Base-by-base conservation (phyloP, 2,113 vertebrate genomes). In the Colossoma macropomum region DNA sequence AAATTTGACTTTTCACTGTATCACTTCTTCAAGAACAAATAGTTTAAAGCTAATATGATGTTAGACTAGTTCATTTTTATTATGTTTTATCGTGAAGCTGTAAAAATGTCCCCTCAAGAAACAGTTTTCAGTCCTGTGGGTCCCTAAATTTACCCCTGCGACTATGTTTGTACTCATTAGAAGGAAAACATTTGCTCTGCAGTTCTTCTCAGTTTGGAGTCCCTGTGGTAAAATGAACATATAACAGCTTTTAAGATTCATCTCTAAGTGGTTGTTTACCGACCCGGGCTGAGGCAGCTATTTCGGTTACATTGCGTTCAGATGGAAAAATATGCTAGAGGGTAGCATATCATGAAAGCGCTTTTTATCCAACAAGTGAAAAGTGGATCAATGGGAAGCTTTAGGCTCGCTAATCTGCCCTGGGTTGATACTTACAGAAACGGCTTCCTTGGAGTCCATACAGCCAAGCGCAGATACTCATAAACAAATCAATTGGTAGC, bases 351-450 rank as follows among this genome's bases (percentile, higher is more conserved):
- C 71, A 75, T 75, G 50, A 74, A 69, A 56, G 11, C 2, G 0
- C 62, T 68, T 75, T 59, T 13, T 45, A 38, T 45, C 28, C 25
- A 59, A 9, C 41, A n/a, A 50, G 32, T n/a, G 50, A 45, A 30
- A 80, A 76, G 28, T 28, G 28, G 59, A 86, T 84, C 81, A 38
- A 76, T 83, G 59, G 21, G 25, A 45, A 48, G 85, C 68, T 80
- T 23, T 28, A 48, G 60, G 62, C 27, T 16, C 27, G 17, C 7
- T 25, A 12, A 34, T 65, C 59, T 28, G 48, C 34, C 52, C 27
- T 25, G 65, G 69, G 68, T 84, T 25, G 41, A 70, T 56, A 50
- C 62, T 80, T 65, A 45, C 23, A 74, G 25, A 65, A 54, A 59
- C 4, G 17, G 50, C 63, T 28, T 48, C 52, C 75, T 75, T 32